A percentile compares a stretch with the other conserved stretches of the same genome.
phyloP scores from a whole-genome alignment of 2,888 invertebrate genomes.

The Neria commutata region DNA sequence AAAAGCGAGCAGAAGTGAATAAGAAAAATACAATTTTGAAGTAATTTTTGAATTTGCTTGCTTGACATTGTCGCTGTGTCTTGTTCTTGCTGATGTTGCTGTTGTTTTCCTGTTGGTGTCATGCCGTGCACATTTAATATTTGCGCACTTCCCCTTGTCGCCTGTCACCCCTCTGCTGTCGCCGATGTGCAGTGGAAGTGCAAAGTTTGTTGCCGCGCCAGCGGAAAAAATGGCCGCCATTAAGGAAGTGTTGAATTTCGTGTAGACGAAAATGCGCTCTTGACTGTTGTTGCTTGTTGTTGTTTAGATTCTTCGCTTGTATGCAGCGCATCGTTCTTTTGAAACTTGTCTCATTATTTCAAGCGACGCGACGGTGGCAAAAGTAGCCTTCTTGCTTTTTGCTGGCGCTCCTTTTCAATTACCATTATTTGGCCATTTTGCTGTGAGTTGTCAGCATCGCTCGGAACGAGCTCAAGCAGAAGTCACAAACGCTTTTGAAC shows the following conservation, averaged over 20 bases:
- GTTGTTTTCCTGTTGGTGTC: constrained; percentile 14
- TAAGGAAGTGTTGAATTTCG: constrained; percentile 43
- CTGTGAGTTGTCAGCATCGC: neutral
- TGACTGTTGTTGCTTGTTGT: constrained; percentile 4
- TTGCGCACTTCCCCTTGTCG: neutral
- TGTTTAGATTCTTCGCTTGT: neutral
- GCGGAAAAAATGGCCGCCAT: constrained; percentile 14
- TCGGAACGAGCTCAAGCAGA: no score
- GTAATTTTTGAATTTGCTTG: no score
- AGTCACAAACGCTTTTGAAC: no score
- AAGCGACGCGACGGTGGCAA: neutral
- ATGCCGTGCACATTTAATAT: neutral
- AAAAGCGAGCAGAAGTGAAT: no score
- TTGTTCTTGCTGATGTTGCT: constrained; percentile 30
- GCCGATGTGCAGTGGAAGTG: neutral
- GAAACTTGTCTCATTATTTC: constrained; percentile 1
- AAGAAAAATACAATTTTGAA: no score
- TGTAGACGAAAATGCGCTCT: constrained; percentile 15
- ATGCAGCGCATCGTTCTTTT: neutral
- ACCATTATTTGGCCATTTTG: neutral
- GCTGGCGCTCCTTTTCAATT: neutral
- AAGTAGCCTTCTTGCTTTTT: neutral
- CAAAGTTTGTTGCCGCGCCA: neutral
- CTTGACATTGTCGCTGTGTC: no score
- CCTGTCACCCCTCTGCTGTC: neutral